These are phyloP conservation scores for Phainopepla nitens DNA, from an alignment of 2,113 vertebrate species.

Conservation along the genomic window DNA sequence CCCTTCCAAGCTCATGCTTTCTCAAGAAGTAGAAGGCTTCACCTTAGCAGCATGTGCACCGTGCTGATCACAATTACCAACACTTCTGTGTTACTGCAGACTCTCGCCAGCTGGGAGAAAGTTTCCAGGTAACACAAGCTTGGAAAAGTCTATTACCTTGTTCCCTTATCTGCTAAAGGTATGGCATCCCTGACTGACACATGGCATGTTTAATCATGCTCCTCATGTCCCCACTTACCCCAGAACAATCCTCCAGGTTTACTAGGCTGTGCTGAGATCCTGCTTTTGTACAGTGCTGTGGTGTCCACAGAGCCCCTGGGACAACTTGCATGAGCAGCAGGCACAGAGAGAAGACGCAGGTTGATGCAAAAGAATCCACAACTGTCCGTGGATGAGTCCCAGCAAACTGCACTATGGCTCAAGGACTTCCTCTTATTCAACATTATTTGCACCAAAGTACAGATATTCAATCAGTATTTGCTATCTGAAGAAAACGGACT, in stretches of 20 bases:
- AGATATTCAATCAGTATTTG: not conserved
- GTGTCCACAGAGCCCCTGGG: not conserved
- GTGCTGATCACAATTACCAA: not conserved
- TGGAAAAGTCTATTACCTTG: not conserved
- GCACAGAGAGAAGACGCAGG: not conserved
- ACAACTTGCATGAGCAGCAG: not conserved
- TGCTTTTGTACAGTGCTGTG: not conserved
- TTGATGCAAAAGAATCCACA: not conserved
- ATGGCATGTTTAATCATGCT: not conserved
- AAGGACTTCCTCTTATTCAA: not conserved
- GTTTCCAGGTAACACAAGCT: not conserved
- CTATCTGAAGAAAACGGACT: not conserved
- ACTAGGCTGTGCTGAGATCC: not conserved
- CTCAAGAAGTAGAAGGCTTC: slow-evolving; percentile 45
- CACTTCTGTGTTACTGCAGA: not conserved
- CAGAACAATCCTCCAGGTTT: not conserved
- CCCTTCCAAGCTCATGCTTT: not conserved
- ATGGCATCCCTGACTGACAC: not conserved
- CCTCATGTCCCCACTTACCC: not conserved
- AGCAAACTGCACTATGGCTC: not conserved
- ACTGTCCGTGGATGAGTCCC: not conserved
- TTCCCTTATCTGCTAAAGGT: not conserved
- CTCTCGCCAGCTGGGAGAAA: slow-evolving; percentile 2
- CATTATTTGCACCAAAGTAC: not conserved
- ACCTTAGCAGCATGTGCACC: not conserved